phyloP scores from a whole-genome alignment of 2,888 invertebrate species.

The Eremobia ochroleuca region DNA sequence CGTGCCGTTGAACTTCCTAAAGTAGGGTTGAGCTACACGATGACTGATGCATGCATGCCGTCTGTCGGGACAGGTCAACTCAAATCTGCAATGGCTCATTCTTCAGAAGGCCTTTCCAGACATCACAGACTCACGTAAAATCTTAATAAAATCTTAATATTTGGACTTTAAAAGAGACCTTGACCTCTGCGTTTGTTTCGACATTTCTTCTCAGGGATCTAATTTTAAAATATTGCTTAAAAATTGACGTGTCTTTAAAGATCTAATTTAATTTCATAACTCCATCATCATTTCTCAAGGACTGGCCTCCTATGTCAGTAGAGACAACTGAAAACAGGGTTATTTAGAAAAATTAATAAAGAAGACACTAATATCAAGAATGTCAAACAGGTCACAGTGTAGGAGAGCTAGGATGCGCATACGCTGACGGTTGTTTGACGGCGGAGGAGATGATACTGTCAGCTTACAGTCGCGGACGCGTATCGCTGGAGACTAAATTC shows the following conservation, averaged over 20 bases:
- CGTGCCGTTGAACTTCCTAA: background rate
- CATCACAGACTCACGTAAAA: background rate
- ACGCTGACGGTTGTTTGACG: constrained; percentile 97
- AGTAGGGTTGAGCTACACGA: background rate
- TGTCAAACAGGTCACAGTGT: constrained; percentile 94
- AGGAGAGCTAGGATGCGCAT: constrained; percentile 98
- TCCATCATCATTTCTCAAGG: too few relatives aligned
- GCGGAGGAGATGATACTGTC: constrained; percentile 95
- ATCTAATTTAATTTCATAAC: too few relatives aligned
- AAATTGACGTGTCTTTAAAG: too few relatives aligned
- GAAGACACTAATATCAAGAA: background rate
- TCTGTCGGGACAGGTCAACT: background rate
- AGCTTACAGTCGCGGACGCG: constrained; percentile 95
- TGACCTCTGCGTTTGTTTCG: background rate
- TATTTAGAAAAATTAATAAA: too few relatives aligned
- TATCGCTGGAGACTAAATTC: constrained; percentile 93
- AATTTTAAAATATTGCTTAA: background rate
- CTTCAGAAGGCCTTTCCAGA: background rate
- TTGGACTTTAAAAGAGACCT: background rate
- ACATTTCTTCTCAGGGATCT: background rate
- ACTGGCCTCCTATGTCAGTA: background rate
- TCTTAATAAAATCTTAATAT: background rate
- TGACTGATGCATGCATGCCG: background rate
- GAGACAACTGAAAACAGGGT: too few relatives aligned
- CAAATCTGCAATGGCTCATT: background rate